Conservation (phyloP, 2,113 vertebrate genomes). For the Mus pahari region DNA sequence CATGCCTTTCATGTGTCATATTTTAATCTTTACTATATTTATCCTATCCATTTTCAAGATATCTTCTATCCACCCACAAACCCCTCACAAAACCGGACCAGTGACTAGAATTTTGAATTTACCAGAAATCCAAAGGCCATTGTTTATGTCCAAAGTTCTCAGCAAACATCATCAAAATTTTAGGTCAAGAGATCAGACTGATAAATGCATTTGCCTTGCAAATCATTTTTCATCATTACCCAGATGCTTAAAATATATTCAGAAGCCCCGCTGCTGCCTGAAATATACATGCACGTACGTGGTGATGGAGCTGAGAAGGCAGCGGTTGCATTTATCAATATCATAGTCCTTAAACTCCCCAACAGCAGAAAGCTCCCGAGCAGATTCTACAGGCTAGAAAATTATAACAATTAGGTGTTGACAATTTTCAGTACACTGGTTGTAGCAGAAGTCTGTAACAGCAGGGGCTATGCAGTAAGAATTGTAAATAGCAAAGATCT, state of each 20-base stretch:
- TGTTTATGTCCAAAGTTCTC: conserved; percentile 79
- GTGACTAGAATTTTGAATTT: conserved; percentile 78
- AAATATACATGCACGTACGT: conserved; percentile 61
- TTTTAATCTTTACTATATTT: conserved; percentile 63
- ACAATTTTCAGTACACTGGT: background rate
- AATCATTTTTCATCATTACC: conserved; percentile 71
- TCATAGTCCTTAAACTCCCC: conserved; percentile 38
- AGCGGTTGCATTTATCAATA: conserved; percentile 52
- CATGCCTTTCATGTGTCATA: conserved; percentile 55
- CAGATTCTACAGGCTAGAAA: conserved; percentile 55
- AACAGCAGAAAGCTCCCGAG: conserved; percentile 39
- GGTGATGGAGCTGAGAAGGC: background rate
- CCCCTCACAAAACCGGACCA: conserved; percentile 49
- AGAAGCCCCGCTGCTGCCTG: conserved; percentile 60
- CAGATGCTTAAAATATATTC: conserved; percentile 79
- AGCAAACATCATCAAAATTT: conserved; percentile 79
- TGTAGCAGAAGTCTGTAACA: background rate
- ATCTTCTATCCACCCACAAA: conserved; percentile 44
- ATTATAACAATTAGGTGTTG: conserved; percentile 47
- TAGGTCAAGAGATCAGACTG: conserved; percentile 85
- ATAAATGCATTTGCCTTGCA: conserved; percentile 83
- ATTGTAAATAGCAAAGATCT: conserved; percentile 63
- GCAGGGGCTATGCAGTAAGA: conserved; percentile 20
- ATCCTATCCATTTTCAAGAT: conserved; percentile 58
- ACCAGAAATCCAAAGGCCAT: conserved; percentile 56